A percentile compares a stretch with the other conserved stretches of the same genome.
These are phyloP conservation scores for Rhadinocentrus ornatus DNA, from an alignment of 2,797 vertebrate genomes.

Conservation along the genomic window DNA sequence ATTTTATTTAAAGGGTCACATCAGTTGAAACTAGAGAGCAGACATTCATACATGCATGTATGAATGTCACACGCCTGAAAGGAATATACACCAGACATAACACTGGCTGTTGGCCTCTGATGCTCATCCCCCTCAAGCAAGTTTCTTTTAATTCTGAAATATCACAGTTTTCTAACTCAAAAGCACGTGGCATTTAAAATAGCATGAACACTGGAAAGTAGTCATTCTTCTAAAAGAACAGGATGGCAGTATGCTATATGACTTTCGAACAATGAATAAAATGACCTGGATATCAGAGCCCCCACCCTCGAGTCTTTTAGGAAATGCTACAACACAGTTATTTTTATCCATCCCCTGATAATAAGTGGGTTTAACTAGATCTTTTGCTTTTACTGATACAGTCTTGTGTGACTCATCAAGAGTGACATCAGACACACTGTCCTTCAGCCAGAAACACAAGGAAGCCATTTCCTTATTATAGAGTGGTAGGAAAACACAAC, in stretches of 20 bases:
- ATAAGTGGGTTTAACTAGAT: neutral
- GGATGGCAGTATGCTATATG: neutral
- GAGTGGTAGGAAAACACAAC: conserved; percentile 4
- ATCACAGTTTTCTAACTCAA: neutral
- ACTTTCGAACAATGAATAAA: neutral
- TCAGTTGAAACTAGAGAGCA: conserved; percentile 1
- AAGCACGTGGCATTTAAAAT: neutral
- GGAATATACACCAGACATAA: neutral
- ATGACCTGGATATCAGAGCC: neutral
- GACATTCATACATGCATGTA: conserved; percentile 1
- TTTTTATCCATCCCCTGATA: conserved; percentile 7
- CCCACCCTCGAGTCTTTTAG: neutral
- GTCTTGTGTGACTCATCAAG: conserved; percentile 6
- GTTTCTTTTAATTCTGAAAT: neutral
- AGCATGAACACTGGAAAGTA: neutral
- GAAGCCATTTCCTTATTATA: conserved; percentile 7
- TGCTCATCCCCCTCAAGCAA: neutral
- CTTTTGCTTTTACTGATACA: neutral
- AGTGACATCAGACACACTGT: conserved; percentile 3
- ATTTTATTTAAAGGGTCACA: conserved; percentile 37
- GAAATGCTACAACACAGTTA: neutral
- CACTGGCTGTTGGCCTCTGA: neutral
- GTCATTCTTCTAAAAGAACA: conserved; percentile 1
- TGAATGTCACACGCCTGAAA: neutral
- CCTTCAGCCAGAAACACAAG: conserved; percentile 6